Base-by-base conservation (phyloP, 2,888 invertebrate species). In the Cremastinae sp. region DNA sequence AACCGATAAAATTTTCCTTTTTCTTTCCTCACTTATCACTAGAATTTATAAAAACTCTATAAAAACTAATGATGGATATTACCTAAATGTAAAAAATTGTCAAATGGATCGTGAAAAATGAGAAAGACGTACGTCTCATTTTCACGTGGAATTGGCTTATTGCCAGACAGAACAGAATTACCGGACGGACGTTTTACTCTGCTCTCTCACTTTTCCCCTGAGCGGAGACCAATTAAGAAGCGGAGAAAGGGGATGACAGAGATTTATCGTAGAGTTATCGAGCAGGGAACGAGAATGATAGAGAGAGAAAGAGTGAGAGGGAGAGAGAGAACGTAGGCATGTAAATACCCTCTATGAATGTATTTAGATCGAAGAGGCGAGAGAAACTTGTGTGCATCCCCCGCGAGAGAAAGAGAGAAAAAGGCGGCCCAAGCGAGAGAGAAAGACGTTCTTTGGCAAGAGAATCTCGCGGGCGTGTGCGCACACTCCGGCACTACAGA, bases 331-430 rank as follows among this genome's bases (percentile, higher is more conserved):
- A 82, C 81, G 75, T 84, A 83, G 80, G 82, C 83, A 79, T 82
- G 84, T 84, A 85, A 85, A 84, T 83, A 82, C 79, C 82, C 82
- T 84, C 83, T 84, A 83, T 83, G 82, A 84, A 84, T 81, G 85
- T 85, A 86, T 86, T 87, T 86, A 83, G 87, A 86, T 84, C 85
- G 85, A 75, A 73, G 75, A 69, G 80, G 76, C 72, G 76, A 66
- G 58, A 65, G 70, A 61, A 80, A 80, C 74, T 74, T 68, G 76
- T 73, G 71, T 49, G 64, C 73, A 72, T 79, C 77, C 77, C 74
- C 64, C 72, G 68, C 72, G 55, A 53, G 49, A 20, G 61, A 68
- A 61, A 43, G 43, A 43, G n/a, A 43, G 53, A 61, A 74, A 61
- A 53, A 45, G 14, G 35, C 18, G 62, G 47, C 47, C 41, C 61